Evolutionary conservation across 2,113 vertebrate genomes (phyloP).

Genomic region (Oryzias celebensis): DNA sequence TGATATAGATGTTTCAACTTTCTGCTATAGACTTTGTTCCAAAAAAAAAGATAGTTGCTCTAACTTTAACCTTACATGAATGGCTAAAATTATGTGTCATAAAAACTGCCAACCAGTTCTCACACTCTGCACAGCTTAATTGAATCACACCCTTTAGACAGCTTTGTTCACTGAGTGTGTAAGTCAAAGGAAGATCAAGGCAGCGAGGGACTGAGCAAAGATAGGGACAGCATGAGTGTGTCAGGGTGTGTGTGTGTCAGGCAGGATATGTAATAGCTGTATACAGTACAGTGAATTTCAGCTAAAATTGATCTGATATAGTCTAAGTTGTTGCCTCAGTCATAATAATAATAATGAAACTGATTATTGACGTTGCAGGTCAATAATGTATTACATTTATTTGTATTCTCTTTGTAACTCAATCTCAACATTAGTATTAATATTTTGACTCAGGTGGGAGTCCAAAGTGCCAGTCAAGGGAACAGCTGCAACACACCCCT

Average conservation of each 20-base stretch:
- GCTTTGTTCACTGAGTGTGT: conserved; percentile 30
- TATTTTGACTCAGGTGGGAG: conserved; percentile 21
- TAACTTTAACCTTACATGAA: conserved; percentile 22
- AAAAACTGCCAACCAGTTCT: conserved; percentile 32
- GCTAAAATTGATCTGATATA: neutral
- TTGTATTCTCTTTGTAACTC: neutral
- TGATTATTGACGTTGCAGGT: neutral
- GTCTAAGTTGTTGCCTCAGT: too few relatives aligned
- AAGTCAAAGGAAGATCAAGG: conserved; percentile 19
- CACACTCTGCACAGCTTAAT: conserved; percentile 43
- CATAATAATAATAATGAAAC: too few relatives aligned
- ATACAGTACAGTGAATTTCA: conserved; percentile 26
- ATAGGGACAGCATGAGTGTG: conserved; percentile 7
- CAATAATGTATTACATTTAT: neutral
- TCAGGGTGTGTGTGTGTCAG: conserved; percentile 20
- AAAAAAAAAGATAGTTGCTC: neutral
- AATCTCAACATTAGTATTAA: conserved; percentile 3
- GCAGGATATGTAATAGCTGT: conserved; percentile 16
- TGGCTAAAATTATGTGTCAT: conserved; percentile 26
- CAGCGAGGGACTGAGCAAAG: neutral
- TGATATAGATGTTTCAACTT: conserved; percentile 1
- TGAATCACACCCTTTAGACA: conserved; percentile 34
- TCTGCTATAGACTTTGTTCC: neutral
- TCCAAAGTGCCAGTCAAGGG: conserved; percentile 11
- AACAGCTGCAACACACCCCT: conserved; percentile 23